Conservation (phyloP, 1,140 invertebrate species). For the Hormaphis cornu region DNA sequence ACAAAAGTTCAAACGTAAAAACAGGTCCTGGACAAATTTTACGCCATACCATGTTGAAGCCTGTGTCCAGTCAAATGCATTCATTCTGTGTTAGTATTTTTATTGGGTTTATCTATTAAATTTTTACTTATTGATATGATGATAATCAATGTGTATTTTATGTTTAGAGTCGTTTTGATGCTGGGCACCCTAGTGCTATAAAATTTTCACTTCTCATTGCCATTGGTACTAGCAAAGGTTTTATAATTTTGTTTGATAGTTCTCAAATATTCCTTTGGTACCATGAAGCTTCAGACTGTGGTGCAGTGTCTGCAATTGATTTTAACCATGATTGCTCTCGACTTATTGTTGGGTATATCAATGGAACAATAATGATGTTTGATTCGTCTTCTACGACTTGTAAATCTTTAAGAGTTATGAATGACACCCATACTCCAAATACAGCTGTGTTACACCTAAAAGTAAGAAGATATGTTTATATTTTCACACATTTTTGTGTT, state of each 20-base stretch:
- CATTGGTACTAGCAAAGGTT: conserved; percentile 86
- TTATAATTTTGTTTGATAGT: conserved; percentile 79
- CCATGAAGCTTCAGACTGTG: conserved; percentile 60
- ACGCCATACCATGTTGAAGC: conserved; percentile 70
- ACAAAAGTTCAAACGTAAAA: conserved; percentile 2
- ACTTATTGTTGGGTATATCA: conserved; percentile 75
- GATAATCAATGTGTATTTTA: neutral
- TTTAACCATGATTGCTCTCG: conserved; percentile 81
- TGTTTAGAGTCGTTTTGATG: conserved; percentile 71
- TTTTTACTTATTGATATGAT: neutral
- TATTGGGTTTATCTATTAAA: neutral
- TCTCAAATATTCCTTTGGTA: conserved; percentile 63
- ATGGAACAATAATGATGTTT: conserved; percentile 76
- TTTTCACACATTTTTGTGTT: neutral
- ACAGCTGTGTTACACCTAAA: conserved; percentile 78
- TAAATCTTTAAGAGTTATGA: conserved; percentile 67
- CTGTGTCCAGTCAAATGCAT: conserved; percentile 73
- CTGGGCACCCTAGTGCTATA: conserved; percentile 73
- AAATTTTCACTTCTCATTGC: conserved; percentile 65
- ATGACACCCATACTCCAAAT: conserved; percentile 38
- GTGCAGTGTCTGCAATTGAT: conserved; percentile 59
- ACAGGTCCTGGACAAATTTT: conserved; percentile 55
- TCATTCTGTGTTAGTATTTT: conserved; percentile 59
- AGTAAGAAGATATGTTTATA: conserved; percentile 47
- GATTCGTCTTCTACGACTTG: conserved; percentile 57